phyloP scores from a whole-genome alignment of 2,797 vertebrate genomes.

The Staurois parvus region DNA sequence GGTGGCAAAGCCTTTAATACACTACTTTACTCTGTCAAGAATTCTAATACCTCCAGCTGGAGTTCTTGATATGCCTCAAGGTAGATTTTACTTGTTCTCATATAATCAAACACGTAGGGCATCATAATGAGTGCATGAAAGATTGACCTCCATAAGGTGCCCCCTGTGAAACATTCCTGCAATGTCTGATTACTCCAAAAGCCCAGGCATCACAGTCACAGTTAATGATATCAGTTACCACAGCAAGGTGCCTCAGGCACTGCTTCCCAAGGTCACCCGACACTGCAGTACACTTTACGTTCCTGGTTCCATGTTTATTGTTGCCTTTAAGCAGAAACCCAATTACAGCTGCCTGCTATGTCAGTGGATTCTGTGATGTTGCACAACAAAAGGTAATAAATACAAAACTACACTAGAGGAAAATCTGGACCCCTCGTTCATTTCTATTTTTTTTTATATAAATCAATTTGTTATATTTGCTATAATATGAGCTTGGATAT shows the following conservation, averaged over 20 bases:
- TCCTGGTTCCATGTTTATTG: constrained; percentile 72
- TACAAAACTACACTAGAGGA: constrained; percentile 42
- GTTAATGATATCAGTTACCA: constrained; percentile 70
- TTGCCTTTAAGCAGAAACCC: constrained; percentile 76
- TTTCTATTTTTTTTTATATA: background rate
- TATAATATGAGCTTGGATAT: constrained; percentile 18
- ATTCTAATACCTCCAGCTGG: constrained; percentile 69
- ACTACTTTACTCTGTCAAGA: constrained; percentile 73
- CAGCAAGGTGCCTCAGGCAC: constrained; percentile 72
- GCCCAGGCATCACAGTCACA: constrained; percentile 66
- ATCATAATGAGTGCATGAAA: constrained; percentile 71
- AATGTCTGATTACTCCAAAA: constrained; percentile 68
- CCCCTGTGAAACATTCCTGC: constrained; percentile 69
- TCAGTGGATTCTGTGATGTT: constrained; percentile 68
- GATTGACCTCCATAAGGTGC: constrained; percentile 71
- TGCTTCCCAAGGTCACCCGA: constrained; percentile 79
- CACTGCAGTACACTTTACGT: constrained; percentile 66
- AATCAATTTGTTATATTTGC: constrained; percentile 27
- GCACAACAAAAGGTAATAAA: constrained; percentile 62
- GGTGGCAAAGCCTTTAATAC: constrained; percentile 70
- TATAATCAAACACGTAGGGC: constrained; percentile 75
- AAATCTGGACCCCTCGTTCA: constrained; percentile 17
- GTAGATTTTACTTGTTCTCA: constrained; percentile 73
- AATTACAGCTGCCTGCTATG: constrained; percentile 74
- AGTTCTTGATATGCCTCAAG: constrained; percentile 71